A percentile compares a stretch with the other conserved stretches of the same genome.
Evolutionary conservation across 2,888 invertebrate species (phyloP).

Genomic region (Crematogaster levior): DNA sequence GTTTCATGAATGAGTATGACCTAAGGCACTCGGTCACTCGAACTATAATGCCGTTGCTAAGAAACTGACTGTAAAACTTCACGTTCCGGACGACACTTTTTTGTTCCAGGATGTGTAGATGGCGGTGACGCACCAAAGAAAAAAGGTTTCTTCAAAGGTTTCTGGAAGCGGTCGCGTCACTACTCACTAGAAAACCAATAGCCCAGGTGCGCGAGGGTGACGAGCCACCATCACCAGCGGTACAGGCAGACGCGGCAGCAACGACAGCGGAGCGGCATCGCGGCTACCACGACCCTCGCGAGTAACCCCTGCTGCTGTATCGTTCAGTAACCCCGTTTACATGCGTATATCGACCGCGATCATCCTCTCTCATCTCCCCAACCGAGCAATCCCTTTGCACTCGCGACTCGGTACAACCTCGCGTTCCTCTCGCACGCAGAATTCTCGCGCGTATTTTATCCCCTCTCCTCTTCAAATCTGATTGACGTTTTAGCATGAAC

Average conservation of each 20-base stretch:
- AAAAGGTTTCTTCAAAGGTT: constrained; percentile 95
- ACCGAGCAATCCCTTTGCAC: neutral
- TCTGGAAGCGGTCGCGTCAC: constrained; percentile 95
- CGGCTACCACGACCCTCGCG: constrained; percentile 77
- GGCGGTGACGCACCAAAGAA: constrained; percentile 91
- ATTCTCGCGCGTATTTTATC: neutral
- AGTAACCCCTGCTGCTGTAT: constrained; percentile 84
- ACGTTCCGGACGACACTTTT: constrained; percentile 38
- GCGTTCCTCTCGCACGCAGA: neutral
- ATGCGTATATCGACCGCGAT: constrained; percentile 26
- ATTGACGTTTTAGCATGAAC: neutral
- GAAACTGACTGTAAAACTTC: neutral
- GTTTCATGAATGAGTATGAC: neutral
- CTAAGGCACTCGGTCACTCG: neutral
- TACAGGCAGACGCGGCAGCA: constrained; percentile 74
- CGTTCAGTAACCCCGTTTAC: constrained; percentile 77
- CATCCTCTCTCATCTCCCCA: neutral
- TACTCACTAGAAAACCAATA: constrained; percentile 95
- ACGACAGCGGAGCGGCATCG: constrained; percentile 69
- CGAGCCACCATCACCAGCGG: constrained; percentile 79
- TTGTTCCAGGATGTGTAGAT: constrained; percentile 88
- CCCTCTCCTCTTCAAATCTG: neutral
- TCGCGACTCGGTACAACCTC: constrained; percentile 6
- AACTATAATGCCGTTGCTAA: neutral
- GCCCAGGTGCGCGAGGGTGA: constrained; percentile 85